Evolutionary conservation across 2,888 invertebrate species (phyloP), one percentile per base, ranked within the genome.

Genomic region (Heteromurus nitidus): DNA sequence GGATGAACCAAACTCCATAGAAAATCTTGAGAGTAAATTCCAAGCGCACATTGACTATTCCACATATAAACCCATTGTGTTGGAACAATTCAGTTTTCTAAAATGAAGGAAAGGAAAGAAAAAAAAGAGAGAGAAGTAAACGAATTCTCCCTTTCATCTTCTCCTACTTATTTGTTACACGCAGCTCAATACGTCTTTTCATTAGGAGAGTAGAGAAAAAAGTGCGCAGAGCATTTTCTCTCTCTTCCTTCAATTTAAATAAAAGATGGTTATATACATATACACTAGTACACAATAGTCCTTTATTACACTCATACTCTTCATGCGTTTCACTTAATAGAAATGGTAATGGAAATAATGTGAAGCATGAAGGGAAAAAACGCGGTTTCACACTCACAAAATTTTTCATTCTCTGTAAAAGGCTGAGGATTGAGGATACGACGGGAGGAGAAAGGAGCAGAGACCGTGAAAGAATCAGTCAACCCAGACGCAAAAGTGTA

Each of bases 241-340:
- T 16, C 13, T 50, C 30, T 30, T n/a, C 16, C n/a, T 22, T 24
- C 13, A 36, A 69, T 69, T 69, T 69, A 18, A 55, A 68, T 9
- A 55, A 22, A 20, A 68, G 53, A 53, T 31, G 36, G 53, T 31
- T 50, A 18, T 2, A 53, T 53, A 31, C 47, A 47, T 11, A 16
- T 11, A n/a, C 7, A 3, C 47, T 47, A 13, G n/a, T 11, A 3
- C 11, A 47, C n/a, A 47, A 3, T n/a, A 47, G 5, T 36, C 47
- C 47, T 11, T n/a, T n/a, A 11, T 31, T 53, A 50, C 26, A 31
- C 36, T 30, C 44, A 67, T 26, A 9, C 18, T 2, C 20, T 50
- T 68, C 47, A 68, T 68, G 68, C 47, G 28, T 50, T 50, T 50
- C 13, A 20, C 50, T 13, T 50, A 36, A 53, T n/a, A 50, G 36